phyloP scores from a whole-genome alignment of 2,888 invertebrate species.

The Brachypterus glaber region DNA sequence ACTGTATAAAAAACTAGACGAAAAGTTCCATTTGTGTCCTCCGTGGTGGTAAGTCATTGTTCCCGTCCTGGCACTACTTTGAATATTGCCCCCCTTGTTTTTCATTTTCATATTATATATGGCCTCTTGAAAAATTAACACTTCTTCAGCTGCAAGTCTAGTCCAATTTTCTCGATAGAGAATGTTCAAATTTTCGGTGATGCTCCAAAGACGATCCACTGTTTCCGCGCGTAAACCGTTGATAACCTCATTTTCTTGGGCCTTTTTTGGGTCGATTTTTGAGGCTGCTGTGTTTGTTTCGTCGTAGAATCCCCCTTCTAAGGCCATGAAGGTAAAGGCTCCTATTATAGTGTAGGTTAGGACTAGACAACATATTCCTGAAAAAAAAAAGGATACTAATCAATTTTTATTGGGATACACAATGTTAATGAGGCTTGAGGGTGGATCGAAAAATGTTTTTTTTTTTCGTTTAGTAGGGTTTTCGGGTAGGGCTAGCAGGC shows the following conservation, averaged over 20 bases:
- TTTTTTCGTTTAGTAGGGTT: too few relatives aligned
- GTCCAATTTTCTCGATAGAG: constrained; percentile 90
- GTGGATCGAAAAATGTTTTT: too few relatives aligned
- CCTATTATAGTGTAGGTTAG: constrained; percentile 87
- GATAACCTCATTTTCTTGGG: constrained; percentile 23
- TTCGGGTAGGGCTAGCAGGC: too few relatives aligned
- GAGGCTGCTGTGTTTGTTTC: constrained; percentile 54
- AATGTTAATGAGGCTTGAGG: too few relatives aligned
- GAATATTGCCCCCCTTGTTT: constrained; percentile 20
- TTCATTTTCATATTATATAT: constrained; percentile 6
- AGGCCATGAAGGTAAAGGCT: constrained; percentile 79
- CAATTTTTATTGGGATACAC: too few relatives aligned
- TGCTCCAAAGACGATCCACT: constrained; percentile 74
- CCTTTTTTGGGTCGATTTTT: constrained; percentile 50
- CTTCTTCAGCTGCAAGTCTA: constrained; percentile 73
- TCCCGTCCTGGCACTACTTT: constrained; percentile 42
- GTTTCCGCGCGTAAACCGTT: constrained; percentile 58
- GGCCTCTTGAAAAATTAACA: constrained; percentile 71
- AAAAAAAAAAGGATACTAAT: too few relatives aligned
- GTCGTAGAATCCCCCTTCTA: constrained; percentile 54
- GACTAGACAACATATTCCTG: constrained; percentile 65
- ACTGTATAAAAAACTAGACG: constrained; percentile 86
- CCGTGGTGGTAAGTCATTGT: constrained; percentile 34
- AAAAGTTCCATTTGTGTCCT: constrained; percentile 78
- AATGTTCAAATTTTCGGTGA: constrained; percentile 80